Percentiles rank a stretch among this genome's conserved stretches.
phyloP scores from a whole-genome alignment of 2,797 vertebrate species.

The Uromys caudimaculatus region DNA sequence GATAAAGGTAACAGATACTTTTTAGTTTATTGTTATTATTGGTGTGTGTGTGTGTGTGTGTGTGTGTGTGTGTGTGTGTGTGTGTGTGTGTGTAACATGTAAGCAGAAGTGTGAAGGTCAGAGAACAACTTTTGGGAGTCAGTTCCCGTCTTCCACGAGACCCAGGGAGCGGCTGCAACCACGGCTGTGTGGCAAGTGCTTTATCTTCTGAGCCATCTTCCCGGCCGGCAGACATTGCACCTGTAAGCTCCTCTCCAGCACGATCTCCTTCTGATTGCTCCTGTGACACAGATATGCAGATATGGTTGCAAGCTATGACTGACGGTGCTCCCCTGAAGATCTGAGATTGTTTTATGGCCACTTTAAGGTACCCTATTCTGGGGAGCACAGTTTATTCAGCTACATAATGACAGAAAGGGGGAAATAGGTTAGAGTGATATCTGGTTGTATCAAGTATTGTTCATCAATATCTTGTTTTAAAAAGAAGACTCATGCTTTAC shows the following conservation, averaged over 20 bases:
- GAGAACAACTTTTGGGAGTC: not conserved
- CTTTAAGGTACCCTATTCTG: not conserved
- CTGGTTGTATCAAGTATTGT: slow-evolving; percentile 47
- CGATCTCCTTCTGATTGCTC: slow-evolving; percentile 30
- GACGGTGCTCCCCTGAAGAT: not conserved
- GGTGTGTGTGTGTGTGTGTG: not conserved
- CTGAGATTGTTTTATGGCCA: not conserved
- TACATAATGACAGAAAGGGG: not conserved
- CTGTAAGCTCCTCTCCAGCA: not conserved
- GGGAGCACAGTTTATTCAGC: not conserved
- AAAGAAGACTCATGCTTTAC: not conserved
- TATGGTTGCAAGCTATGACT: slow-evolving; percentile 1
- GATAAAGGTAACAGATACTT: slow-evolving; percentile 8
- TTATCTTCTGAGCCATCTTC: not conserved
- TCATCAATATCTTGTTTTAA: slow-evolving; percentile 8
- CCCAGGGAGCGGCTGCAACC: not conserved
- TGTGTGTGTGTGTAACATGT: not conserved
- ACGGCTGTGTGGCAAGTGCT: not conserved
- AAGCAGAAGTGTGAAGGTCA: not conserved
- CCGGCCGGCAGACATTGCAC: not conserved
- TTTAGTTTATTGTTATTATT: not conserved
- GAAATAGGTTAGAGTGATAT: not conserved
- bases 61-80: not conserved
- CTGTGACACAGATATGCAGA: slow-evolving; percentile 34
- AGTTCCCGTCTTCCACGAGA: not conserved